phyloP scores from a whole-genome alignment of 2,113 vertebrate species.

The Triplophysa rosa region DNA sequence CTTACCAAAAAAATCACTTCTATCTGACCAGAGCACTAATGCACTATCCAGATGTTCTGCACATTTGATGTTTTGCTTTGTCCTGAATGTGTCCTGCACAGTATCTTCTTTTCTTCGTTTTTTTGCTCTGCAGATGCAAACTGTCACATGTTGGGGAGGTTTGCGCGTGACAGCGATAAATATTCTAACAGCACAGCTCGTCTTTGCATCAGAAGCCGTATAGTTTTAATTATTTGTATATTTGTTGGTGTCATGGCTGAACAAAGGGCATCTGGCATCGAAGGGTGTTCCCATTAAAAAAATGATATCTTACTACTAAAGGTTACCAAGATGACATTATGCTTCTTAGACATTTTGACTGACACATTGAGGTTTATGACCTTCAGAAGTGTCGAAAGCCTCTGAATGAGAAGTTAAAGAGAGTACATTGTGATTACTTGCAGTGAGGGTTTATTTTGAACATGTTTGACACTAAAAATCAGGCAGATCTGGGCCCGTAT shows the following conservation, averaged over 20 bases:
- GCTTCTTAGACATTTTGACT: conserved; percentile 67
- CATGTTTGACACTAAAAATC: neutral
- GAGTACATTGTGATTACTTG: neutral
- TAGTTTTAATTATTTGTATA: conserved; percentile 38
- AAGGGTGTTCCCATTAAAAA: conserved; percentile 56
- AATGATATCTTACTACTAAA: conserved; percentile 66
- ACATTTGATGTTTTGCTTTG: conserved; percentile 39
- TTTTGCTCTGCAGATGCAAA: conserved; percentile 20
- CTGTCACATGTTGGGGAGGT: conserved; percentile 12
- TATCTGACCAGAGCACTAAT: conserved; percentile 48
- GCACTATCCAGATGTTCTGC: conserved; percentile 67
- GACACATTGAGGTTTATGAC: conserved; percentile 70
- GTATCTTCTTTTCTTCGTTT: conserved; percentile 28
- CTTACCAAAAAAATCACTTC: conserved; percentile 52
- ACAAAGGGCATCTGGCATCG: conserved; percentile 69
- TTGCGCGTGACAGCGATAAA: neutral
- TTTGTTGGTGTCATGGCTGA: conserved; percentile 57
- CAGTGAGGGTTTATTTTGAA: neutral
- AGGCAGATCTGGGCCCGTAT: too few relatives aligned
- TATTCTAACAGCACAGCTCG: neutral
- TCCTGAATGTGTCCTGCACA: conserved; percentile 13
- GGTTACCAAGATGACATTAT: conserved; percentile 78
- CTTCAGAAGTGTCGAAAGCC: conserved; percentile 60
- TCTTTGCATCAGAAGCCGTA: neutral
- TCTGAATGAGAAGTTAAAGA: neutral